Evolutionary conservation across 2,888 invertebrate genomes (phyloP), one percentile per base, ranked within the genome.

Genomic region (Clostera curtula): DNA sequence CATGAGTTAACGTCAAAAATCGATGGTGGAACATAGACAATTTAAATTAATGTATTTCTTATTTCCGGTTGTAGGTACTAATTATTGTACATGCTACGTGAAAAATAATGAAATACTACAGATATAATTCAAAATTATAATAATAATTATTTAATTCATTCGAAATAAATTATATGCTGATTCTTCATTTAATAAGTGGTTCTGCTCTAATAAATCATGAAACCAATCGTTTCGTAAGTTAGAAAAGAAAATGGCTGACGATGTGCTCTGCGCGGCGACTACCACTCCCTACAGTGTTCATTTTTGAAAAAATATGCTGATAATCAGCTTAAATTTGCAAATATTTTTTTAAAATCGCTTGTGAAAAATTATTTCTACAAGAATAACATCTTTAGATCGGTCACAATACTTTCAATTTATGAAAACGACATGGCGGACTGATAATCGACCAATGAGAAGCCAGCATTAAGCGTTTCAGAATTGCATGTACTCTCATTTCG

Each of bases 401-500:
- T 35, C 22, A 70, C 57, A 64, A 59, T 72, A 67, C 50, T 53
- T 53, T 59, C 57, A 60, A 66, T 53, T 61, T 62, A 69, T 56
- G 68, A 79, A 79, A 76, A 70, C 80, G 80, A 82, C 80, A 91
- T 91, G 90, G 90, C 90, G 89, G 89, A 85, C 72, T 68, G 64
- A 44, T 65, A 69, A 77, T 83, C 83, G 83, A 85, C 91, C 91
- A 91, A 91, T 91, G 84, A 85, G 86, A 88, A 80, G 74, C 79
- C 77, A 85, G 86, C 86, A 87, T 87, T 84, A 83, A 84, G 83
- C 84, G 82, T 85, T 85, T 83, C 86, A 85, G 85, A 86, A 85
- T 85, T 86, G 85, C 86, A 86, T 87, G 86, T 87, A 88, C 88
- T 88, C 86, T 85, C 86, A 85, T 85, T 86, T 89, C 89, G 90